Evolutionary conservation across 92 coral and sea anemone species (phyloP), one percentile per base, ranked within the genome.

Genomic region (Paragorgia papillata): DNA sequence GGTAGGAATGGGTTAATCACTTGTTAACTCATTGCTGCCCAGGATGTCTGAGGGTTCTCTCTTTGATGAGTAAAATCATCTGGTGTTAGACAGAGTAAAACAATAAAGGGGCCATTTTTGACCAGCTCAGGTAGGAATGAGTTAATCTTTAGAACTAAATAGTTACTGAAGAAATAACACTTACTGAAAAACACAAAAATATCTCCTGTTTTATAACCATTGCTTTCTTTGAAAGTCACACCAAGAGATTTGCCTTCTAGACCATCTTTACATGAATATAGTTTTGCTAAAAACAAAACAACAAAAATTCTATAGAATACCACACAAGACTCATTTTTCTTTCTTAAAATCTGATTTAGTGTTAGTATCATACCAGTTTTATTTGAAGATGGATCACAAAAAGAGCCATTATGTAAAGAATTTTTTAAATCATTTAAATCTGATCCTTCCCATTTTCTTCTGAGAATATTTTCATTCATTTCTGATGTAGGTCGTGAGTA

Each of bases 111-210:
- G n/a, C n/a, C n/a, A n/a, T n/a, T n/a, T n/a, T n/a, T n/a, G n/a
- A n/a, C n/a, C n/a, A n/a, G n/a, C n/a, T n/a, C n/a, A n/a, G n/a
- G n/a, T n/a, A n/a, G n/a, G n/a, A n/a, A n/a, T n/a, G n/a, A n/a
- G n/a, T n/a, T n/a, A n/a, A n/a, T n/a, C n/a, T n/a, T n/a, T n/a
- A n/a, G n/a, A n/a, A n/a, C n/a, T n/a, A n/a, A n/a, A n/a, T n/a
- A n/a, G n/a, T n/a, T n/a, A n/a, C n/a, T n/a, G n/a, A 7, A 10
- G 1, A 10, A 62, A 28, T 7, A 6, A 10, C 24, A 5, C 69
- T 63, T 63, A 63, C 69, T 63, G 26, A 63, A 63, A 63, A 63
- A 63, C 22, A 63, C 69, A 20, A 31, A 1, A 63, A 63, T 3
- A 31, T 63, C 69, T 31, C 25, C 64, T 12, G 32, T 1, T 63